Conservation (phyloP, 2,888 invertebrate species). For the Rhimphoctona megacephalus region DNA sequence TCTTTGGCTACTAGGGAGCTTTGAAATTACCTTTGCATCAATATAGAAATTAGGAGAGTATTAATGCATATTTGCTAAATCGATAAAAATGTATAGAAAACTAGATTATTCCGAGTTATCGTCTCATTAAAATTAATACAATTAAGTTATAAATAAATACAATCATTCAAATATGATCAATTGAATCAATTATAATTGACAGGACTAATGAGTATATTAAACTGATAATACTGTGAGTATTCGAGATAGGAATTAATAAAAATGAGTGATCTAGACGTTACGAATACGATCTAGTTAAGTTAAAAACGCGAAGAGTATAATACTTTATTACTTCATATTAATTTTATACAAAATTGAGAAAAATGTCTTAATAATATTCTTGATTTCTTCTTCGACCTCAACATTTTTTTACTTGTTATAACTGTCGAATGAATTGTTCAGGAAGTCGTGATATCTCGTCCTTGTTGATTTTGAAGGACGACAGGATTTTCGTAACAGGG, state of each 20-base stretch:
- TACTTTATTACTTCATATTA: neutral
- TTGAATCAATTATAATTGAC: neutral
- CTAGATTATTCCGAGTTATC: neutral
- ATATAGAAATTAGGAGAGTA: neutral
- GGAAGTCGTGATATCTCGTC: conserved; percentile 55
- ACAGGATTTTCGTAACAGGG: conserved; percentile 23
- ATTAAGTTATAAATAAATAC: neutral
- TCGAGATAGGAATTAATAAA: neutral
- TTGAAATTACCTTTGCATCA: neutral
- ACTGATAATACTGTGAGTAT: neutral
- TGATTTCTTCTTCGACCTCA: conserved; percentile 2
- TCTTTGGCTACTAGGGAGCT: neutral
- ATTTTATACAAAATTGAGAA: neutral
- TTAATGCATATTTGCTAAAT: neutral
- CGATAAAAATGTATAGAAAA: neutral
- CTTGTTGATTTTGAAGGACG: conserved; percentile 63
- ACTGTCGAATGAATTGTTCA: conserved; percentile 17
- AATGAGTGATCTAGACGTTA: neutral
- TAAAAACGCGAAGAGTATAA: too few relatives aligned
- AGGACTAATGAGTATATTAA: neutral
- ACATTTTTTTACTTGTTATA: conserved; percentile 6
- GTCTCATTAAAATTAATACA: neutral
- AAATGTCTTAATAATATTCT: neutral
- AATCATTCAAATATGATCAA: neutral
- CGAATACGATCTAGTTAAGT: neutral